Percentiles rank a stretch among this genome's conserved stretches.
Conservation (phyloP, 2,797 vertebrate genomes). For the Gymnocypris eckloni region DNA sequence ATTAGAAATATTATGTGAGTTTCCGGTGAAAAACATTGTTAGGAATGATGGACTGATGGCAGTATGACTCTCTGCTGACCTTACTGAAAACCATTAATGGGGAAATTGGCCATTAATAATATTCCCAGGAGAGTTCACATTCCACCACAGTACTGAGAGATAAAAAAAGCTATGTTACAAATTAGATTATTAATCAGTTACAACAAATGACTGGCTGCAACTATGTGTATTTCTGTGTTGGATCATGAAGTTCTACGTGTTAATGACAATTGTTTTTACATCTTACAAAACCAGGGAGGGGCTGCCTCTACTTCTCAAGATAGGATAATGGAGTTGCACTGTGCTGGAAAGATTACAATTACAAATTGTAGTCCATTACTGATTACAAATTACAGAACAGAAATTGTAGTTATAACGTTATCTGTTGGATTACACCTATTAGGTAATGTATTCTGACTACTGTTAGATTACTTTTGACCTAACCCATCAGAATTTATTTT, state of each 20-base stretch:
- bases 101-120: constrained; percentile 23
- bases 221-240: neutral
- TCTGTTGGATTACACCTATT: neutral
- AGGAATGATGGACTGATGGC: neutral
- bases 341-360: neutral
- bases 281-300: neutral
- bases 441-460: neutral
- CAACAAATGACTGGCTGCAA: constrained; percentile 61
- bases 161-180: neutral
- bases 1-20: neutral
- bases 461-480: neutral
- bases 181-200: constrained; percentile 49
- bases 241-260: neutral
- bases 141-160: neutral
- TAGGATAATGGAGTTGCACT: neutral
- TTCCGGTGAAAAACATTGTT: neutral
- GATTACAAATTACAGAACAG: neutral
- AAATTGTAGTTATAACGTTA: neutral
- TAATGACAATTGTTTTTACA: neutral
- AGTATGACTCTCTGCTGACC: constrained; percentile 15
- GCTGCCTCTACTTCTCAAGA: neutral
- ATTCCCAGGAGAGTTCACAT: constrained; percentile 28
- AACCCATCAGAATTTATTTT: neutral
- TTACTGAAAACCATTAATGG: neutral
- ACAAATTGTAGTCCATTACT: neutral